Evolutionary conservation across 2,797 vertebrate genomes (phyloP).

Genomic region (Fistularia tabacaria): DNA sequence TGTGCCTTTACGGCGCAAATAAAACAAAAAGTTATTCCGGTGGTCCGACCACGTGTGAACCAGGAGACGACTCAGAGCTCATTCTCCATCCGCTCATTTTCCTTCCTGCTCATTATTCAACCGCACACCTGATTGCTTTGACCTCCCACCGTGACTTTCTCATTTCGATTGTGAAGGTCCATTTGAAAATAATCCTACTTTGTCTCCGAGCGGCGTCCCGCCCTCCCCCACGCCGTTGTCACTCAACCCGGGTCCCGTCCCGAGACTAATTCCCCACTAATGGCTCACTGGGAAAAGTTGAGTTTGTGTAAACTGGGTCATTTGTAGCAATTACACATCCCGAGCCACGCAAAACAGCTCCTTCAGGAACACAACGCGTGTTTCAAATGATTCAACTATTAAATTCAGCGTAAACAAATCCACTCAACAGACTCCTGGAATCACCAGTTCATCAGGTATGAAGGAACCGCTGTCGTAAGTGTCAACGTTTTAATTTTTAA

Average conservation of each 20-base stretch:
- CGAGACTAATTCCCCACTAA: slow-evolving; percentile 18
- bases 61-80: too few relatives aligned
- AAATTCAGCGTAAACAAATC: too few relatives aligned
- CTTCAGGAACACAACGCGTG: too few relatives aligned
- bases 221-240: too few relatives aligned
- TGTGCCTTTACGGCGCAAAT: too few relatives aligned
- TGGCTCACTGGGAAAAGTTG: slow-evolving; percentile 12
- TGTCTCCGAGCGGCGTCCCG: slow-evolving; percentile 10
- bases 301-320: slow-evolving; percentile 16
- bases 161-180: background rate
- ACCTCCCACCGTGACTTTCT: slow-evolving; percentile 3
- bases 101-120: background rate
- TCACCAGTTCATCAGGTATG: too few relatives aligned
- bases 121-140: slow-evolving; percentile 21
- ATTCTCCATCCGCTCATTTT: background rate
- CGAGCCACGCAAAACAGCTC: background rate
- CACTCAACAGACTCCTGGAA: too few relatives aligned
- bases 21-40: too few relatives aligned
- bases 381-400: too few relatives aligned
- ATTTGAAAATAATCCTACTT: slow-evolving; percentile 8
- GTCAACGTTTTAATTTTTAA: too few relatives aligned
- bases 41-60: too few relatives aligned
- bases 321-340: slow-evolving; percentile 1
- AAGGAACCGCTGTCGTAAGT: too few relatives aligned
- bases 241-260: slow-evolving; percentile 13